A percentile compares a stretch with the other conserved stretches of the same genome.
Conservation (phyloP, 92 coral and sea anemone genomes). For the Parazoanthus darwini region DNA sequence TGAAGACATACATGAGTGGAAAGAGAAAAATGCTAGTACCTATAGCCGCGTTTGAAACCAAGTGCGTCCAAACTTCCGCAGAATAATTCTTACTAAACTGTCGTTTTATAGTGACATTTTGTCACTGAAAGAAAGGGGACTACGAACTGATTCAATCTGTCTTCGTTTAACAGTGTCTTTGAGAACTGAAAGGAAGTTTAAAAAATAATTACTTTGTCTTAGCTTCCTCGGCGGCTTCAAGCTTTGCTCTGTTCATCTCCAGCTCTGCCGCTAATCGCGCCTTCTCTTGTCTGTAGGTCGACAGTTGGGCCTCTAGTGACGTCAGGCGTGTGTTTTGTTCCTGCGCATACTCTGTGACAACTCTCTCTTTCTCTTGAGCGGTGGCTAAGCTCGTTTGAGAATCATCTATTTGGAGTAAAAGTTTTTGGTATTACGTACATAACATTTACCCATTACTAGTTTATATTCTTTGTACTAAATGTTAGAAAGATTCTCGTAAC, state of each 20-base stretch:
- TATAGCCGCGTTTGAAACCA: too few relatives aligned
- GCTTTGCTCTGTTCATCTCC: constrained; percentile 82
- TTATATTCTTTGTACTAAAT: too few relatives aligned
- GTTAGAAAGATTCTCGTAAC: too few relatives aligned
- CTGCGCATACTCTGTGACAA: constrained; percentile 77
- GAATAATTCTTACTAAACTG: not conserved
- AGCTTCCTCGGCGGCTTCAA: constrained; percentile 81
- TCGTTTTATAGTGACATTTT: not conserved
- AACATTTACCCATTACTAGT: too few relatives aligned
- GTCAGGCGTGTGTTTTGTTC: constrained; percentile 73
- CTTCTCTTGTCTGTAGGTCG: constrained; percentile 85
- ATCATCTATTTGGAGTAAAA: constrained; percentile 61
- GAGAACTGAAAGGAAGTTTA: not conserved
- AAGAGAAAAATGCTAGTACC: not conserved
- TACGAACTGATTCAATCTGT: not conserved
- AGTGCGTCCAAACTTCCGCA: not conserved
- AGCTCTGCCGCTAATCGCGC: constrained; percentile 92
- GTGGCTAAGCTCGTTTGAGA: constrained; percentile 76
- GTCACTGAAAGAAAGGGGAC: not conserved
- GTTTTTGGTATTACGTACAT: too few relatives aligned
- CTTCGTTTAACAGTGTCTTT: not conserved
- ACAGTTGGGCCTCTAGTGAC: constrained; percentile 91
- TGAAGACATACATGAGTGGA: too few relatives aligned
- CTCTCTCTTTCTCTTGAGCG: constrained; percentile 95
- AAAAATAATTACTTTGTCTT: constrained; percentile 63